Base-by-base conservation (phyloP, 1,140 invertebrate genomes). In the Gryllus bimaculatus region DNA sequence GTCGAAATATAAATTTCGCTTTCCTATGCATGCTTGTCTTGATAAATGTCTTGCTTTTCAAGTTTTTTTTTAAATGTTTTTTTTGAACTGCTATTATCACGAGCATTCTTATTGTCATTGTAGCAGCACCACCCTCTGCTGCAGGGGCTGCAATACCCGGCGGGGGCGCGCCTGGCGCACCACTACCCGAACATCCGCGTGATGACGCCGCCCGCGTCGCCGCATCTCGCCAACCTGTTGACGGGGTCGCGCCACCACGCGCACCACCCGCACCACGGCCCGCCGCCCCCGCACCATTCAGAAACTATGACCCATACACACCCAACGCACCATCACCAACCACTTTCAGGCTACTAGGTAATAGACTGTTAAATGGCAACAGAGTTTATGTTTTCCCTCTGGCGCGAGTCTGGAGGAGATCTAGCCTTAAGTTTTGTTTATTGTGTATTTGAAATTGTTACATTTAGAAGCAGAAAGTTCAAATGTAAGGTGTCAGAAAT, bases 131-230 rank as follows among this genome's bases (percentile, higher is more conserved):
- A 83, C 88, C 81, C 86, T 88, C 77, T 77, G 76, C 21, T 78
- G 78, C 54, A 73, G 18, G 54, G 54, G 18, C 78, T 49, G 10
- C 54, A 73, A 54, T 48, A 73, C 78, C 49, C 78, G 48, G 13
- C 12, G 21, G 18, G 26, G 13, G 47, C 48, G 8, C 78, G 78
- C n/a, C 78, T 78, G 7, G n/a, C 78, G 47, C 54, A 73, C 21
- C 78, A 78, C 66, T 77, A 79, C 75, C 48, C 79, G 12, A 79
- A 79, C 75, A 77, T 79, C 81, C 78, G 81, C n/a, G 78, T 77
- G 20, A 80, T 89, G 82, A 89, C 89, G 8, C 88, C 89, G n/a
- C 89, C 89, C 12, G 87, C 88, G 10, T 89, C 88, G 2, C 88
- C 88, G 18, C 88, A 89, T 80, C 83, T 89, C 13, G 86, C 87